Evolutionary conservation across 2,113 vertebrate genomes (phyloP), one percentile per base, ranked within the genome.

Genomic region (Pomatorhinus ruficollis): DNA sequence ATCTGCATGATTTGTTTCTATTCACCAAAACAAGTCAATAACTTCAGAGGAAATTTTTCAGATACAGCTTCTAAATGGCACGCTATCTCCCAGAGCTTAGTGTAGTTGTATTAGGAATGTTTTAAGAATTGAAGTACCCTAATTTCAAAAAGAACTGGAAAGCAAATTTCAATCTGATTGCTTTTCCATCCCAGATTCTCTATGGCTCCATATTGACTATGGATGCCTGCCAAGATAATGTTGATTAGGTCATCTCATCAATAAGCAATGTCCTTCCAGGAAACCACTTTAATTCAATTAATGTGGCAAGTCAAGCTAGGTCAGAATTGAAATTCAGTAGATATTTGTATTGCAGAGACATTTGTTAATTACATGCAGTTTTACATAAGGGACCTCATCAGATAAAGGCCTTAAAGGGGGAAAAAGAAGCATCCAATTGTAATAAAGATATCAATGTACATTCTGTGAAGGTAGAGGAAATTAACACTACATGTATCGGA

Each of bases 231-330:
- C 96, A 97, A 87, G 80, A 35, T 66, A 79, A 79, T 12, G 77
- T 81, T 78, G 79, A n/a, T 64, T 96, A 96, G 83, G 72, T 96
- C 82, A 79, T 96, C 76, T 91, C 75, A 76, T 97, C 92, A 82
- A 74, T 94, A 97, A 97, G 91, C 30, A 74, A 80, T 40, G 80
- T 90, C 87, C 94, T 96, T 98, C 90, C 92, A 93, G 91, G 97
- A 97, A 96, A 95, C 61, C 78, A 92, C 95, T 96, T 97, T 85
- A 82, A 95, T 95, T 96, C 94, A 95, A 92, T 97, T 97, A 93
- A 91, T 91, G 90, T 91, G 76, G 52, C 63, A 90, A 91, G 91
- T 96, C 95, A 97, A 59, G 20, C 68, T 77, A 90, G 83, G 54
- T 89, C 90, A 96, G 61, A 87, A 95, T 91, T 96, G 91, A 92